Evolutionary conservation across 23 tunicate species (phyloP), one percentile per base, ranked within the genome.

Genomic region (Diplosoma virens): DNA sequence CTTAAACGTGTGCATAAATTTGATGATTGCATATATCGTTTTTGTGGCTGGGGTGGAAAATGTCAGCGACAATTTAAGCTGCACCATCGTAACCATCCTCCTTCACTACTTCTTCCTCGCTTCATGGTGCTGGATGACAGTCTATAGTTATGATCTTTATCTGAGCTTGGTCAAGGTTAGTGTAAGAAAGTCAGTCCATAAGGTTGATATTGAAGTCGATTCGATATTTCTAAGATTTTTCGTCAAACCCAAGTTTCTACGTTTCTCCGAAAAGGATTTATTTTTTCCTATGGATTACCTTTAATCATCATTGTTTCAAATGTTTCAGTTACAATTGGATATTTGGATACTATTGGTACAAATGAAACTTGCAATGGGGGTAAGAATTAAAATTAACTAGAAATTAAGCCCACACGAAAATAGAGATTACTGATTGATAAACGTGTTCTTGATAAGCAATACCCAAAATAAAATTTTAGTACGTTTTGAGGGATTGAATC

Each of bases 101-200:
- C 30, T 89, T 37, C 96, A 89, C 5, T 82, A 45, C 48, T 82
- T 89, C 70, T 82, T 75, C 71, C 76, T 89, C 28, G 58, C 88
- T 3, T 71, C 84, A 4, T 89, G 96, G 96, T 75, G 83, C 45
- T 89, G 96, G 96, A 89, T 89, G 83, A 59, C 69, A 33, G 84
- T 82, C 6, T 89, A 89, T 70, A 67, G 89, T 37, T 35, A 78
- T 63, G 87, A 89, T 60, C 59, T 89, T 45, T 89, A 89, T 59
- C 46, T 46, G 29, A 46, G 79, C 0, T 30, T 89, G 34, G 79
- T 89, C 26, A 70, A 77, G 81, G 96, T 89, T 7, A 26, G 69
- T 26, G 3, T 18, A 29, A 11, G 63, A 55, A 55, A 11, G 6
- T 4, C 63, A 11, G 20, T 55, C 5, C 24, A n/a, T n/a, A n/a